Percentiles rank a stretch among this genome's conserved stretches.
Evolutionary conservation across 2,113 vertebrate species (phyloP).

Genomic region (Perognathus longimembris): DNA sequence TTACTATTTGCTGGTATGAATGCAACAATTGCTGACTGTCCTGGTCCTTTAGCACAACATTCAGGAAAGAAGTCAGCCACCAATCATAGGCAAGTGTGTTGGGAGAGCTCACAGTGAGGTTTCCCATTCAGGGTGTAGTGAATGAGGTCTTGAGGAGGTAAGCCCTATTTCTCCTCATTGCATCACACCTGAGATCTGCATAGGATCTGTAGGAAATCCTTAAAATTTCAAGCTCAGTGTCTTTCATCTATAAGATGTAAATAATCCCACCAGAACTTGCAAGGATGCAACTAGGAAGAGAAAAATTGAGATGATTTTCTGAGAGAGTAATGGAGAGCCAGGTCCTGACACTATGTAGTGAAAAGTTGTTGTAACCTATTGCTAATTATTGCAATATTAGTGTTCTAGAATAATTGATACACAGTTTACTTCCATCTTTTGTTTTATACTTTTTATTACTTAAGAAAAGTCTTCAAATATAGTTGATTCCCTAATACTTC

Average conservation of each 20-base stretch:
- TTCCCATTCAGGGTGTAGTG: too few species aligned
- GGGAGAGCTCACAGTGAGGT: background rate
- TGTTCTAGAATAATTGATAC: background rate
- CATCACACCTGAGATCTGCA: background rate
- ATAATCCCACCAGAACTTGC: background rate
- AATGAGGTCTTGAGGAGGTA: background rate
- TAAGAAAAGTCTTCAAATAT: background rate
- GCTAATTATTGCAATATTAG: background rate
- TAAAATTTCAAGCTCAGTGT: background rate
- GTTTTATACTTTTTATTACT: background rate
- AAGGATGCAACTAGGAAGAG: background rate
- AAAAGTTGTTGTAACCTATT: background rate
- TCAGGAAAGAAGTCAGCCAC: background rate
- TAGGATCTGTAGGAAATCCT: background rate
- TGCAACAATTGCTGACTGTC: background rate
- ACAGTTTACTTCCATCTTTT: background rate
- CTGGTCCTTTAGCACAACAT: too few species aligned
- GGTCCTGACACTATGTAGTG: background rate
- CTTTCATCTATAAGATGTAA: background rate
- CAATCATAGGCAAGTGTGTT: accelerated
- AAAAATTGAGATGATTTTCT: background rate
- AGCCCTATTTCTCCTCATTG: accelerated
- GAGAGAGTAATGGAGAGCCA: background rate
- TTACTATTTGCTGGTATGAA: accelerated
- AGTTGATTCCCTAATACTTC: background rate